Evolutionary conservation across 1,140 invertebrate species (phyloP), one percentile per base, ranked within the genome.

Genomic region (Drosophila erecta): DNA sequence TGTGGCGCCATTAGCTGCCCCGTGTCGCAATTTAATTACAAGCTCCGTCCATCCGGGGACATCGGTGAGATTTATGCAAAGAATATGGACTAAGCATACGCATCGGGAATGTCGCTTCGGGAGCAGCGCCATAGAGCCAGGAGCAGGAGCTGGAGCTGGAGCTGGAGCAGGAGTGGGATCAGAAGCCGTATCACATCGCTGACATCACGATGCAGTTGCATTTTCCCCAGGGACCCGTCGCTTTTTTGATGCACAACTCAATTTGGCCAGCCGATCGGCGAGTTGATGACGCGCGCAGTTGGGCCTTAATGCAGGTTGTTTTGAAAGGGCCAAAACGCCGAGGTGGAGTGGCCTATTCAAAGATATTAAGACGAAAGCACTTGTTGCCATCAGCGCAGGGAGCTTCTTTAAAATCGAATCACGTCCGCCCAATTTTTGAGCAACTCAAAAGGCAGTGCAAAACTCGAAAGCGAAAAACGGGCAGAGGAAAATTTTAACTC

Each of bases 391-490:
- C 64, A 55, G 50, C 30, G 59, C 55, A 59, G 56, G 71, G 22
- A 87, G 87, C 83, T 90, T 90, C 87, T 91, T 87, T 62, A 86
- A 91, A 91, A 91, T 91, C 85, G 85, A 91, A 91, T 91, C 89
- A 91, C 89, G 89, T 91, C 73, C 41, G 85, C 46, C 73, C 85
- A 91, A 91, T 91, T 91, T 91, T 61, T 75, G 66, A 59, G 41
- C 46, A 41, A 60, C 44, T 43, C 50, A 30, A 30, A 30, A 35
- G 5, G 22, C 20, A 22, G 37, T 38, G 30, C 10, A 20, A 59
- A 69, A 60, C 8, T n/a, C 35, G 35, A 37, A 38, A 12, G 11
- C 37, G 37, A 44, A 41, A 17, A 20, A 20, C 30, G n/a, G n/a
- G n/a, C n/a, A n/a, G n/a, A n/a, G 59, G 71, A 65, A 60, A 76